phyloP scores from a whole-genome alignment of 1,140 invertebrate genomes.

The Brachionus asplanchnoidis region DNA sequence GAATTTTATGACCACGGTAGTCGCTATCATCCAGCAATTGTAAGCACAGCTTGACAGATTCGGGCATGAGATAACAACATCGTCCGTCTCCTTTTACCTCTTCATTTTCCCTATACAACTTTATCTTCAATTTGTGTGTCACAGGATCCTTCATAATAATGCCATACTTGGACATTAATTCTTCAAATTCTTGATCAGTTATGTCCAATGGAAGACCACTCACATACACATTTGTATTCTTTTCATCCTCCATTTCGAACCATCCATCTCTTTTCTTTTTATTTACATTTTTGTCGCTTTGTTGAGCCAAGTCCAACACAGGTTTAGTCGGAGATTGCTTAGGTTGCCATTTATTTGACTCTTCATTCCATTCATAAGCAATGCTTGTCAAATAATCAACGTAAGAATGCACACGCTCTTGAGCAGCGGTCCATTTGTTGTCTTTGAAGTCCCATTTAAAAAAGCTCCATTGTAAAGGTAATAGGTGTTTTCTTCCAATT shows the following conservation, averaged over 20 bases:
- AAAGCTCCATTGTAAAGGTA: conserved; percentile 37
- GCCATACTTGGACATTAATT: conserved; percentile 93
- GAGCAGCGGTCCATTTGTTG: not conserved
- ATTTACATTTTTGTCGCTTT: not conserved
- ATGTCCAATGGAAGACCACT: conserved; percentile 81
- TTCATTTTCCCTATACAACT: conserved; percentile 75
- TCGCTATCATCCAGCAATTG: conserved; percentile 84
- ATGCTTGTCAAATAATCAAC: conserved; percentile 35
- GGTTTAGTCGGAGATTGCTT: not conserved
- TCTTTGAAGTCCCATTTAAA: conserved; percentile 20
- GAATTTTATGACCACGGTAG: conserved; percentile 68
- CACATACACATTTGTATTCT: conserved; percentile 95
- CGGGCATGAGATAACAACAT: conserved; percentile 93
- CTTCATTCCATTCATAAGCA: conserved; percentile 38
- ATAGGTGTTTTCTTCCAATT: conserved; percentile 19
- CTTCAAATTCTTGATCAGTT: conserved; percentile 69
- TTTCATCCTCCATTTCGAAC: conserved; percentile 87
- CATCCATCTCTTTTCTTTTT: conserved; percentile 61
- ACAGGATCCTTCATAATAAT: conserved; percentile 79
- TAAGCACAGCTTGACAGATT: conserved; percentile 87
- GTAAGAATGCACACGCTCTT: conserved; percentile 15
- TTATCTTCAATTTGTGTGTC: conserved; percentile 80
- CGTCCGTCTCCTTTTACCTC: conserved; percentile 88
- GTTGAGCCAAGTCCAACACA: not conserved
- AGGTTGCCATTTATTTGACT: conserved; percentile 12